Conservation (phyloP, 2,113 vertebrate genomes). For the Pollimyrus isidori region DNA sequence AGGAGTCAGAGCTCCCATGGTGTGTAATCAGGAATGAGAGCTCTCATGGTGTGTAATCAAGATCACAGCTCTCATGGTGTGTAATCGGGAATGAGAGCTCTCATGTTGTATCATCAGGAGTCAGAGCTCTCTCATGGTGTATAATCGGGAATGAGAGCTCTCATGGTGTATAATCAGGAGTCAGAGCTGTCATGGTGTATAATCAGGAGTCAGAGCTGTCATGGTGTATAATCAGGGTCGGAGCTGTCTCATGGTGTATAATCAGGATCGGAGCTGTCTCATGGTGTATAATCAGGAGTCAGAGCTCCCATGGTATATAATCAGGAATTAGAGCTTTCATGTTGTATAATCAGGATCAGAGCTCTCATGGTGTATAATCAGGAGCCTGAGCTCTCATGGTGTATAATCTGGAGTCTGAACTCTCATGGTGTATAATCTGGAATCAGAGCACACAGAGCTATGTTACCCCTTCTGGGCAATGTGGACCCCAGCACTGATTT, state of each 20-base stretch:
- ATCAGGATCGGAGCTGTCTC: background rate
- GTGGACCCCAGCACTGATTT: conserved; percentile 15
- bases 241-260: background rate
- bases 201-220: background rate
- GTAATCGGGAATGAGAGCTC: background rate
- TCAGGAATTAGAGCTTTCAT: background rate
- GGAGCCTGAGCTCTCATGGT: too few species aligned
- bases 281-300: background rate
- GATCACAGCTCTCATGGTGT: background rate
- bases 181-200: background rate
- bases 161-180: background rate
- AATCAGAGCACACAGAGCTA: background rate
- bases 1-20: background rate
- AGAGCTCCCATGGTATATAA: background rate
- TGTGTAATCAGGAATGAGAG: background rate
- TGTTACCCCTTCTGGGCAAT: background rate
- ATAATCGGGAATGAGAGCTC: background rate
- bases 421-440: background rate
- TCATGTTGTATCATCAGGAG: background rate
- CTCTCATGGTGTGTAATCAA: background rate
- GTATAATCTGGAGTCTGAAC: background rate
- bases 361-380: background rate
- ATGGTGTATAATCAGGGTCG: background rate
- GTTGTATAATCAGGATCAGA: background rate
- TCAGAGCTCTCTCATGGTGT: background rate